Evolutionary conservation across 2,113 vertebrate genomes (phyloP).

Genomic region (Crotalus viridis): DNA sequence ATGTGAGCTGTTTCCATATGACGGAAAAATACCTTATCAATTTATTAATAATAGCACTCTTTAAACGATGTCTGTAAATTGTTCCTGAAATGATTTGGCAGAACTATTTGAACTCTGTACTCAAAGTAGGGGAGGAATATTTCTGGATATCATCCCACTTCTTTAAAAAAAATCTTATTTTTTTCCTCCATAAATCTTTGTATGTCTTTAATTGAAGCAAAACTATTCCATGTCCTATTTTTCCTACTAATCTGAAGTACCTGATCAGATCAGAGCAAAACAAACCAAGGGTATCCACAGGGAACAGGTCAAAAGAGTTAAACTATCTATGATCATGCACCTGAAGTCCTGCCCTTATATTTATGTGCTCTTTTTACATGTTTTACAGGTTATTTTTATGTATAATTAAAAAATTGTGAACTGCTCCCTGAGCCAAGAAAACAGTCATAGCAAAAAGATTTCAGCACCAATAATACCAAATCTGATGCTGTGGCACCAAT

Average conservation of each 20-base stretch:
- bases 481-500: neutral
- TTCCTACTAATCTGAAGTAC: neutral
- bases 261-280: neutral
- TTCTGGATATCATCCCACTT: neutral
- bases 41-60: neutral
- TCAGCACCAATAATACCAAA: slow-evolving; percentile 26
- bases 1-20: no score
- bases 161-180: neutral
- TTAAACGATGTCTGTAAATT: neutral
- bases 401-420: neutral
- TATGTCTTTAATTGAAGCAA: neutral
- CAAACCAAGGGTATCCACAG: neutral
- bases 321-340: neutral
- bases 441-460: neutral
- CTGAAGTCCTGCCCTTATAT: neutral
- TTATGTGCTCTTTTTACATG: neutral
- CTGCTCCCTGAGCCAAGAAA: neutral
- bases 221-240: neutral
- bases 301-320: neutral
- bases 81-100: neutral
- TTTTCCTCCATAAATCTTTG: neutral
- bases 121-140: slow-evolving; percentile 9
- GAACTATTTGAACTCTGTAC: neutral
- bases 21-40: neutral
- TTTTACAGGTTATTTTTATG: neutral